Conservation (phyloP, 2,113 vertebrate genomes). For the Phainopepla nitens region DNA sequence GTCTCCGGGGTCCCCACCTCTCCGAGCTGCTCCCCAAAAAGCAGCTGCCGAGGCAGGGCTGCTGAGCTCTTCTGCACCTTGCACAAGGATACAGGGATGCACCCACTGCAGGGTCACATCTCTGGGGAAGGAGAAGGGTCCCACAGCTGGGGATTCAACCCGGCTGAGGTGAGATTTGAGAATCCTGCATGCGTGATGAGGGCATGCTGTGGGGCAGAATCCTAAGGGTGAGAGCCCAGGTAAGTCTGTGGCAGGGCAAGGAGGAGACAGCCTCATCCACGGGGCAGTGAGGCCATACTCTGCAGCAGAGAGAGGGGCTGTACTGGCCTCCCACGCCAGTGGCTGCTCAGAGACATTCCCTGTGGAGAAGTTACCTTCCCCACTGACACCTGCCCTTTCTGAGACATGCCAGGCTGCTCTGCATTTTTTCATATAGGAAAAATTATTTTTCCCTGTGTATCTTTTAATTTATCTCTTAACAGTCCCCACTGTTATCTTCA, state of each 20-base stretch:
- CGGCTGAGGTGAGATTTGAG: neutral
- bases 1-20: neutral
- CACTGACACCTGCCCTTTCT: neutral
- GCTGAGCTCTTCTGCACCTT: neutral
- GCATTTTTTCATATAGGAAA: neutral
- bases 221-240: neutral
- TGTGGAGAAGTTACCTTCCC: neutral
- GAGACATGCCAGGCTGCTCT: neutral
- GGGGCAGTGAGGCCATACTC: rapidly evolving
- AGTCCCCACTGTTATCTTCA: neutral
- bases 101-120: neutral
- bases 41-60: neutral
- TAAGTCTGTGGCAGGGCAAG: neutral
- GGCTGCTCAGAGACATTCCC: neutral
- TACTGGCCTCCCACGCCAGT: too few relatives aligned
- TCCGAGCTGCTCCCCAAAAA: neutral
- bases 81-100: neutral
- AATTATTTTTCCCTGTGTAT: neutral
- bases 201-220: neutral
- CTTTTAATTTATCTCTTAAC: neutral
- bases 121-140: neutral
- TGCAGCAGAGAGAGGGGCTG: rapidly evolving
- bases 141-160: too few relatives aligned
- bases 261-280: neutral
- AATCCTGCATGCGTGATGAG: rapidly evolving